These are phyloP conservation scores for Panagrolaimus sp. DNA, from an alignment of 1,140 invertebrate genomes.

Conservation along the genomic window DNA sequence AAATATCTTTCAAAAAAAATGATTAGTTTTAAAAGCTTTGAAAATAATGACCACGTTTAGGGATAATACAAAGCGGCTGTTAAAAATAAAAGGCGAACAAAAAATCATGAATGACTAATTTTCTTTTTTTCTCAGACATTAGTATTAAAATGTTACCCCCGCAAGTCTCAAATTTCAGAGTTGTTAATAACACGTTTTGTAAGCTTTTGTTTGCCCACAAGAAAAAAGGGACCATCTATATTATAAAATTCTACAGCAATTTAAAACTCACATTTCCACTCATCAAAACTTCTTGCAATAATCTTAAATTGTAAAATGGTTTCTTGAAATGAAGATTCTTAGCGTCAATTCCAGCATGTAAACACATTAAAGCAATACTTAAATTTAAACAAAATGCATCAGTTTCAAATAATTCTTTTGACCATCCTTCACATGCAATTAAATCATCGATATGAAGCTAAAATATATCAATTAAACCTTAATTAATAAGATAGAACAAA, in stretches of 20 bases:
- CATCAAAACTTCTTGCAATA: not conserved
- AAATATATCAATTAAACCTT: no score
- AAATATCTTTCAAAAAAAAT: not conserved
- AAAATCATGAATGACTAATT: not conserved
- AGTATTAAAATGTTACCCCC: not conserved
- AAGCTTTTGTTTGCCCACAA: not conserved
- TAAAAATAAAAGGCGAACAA: no score
- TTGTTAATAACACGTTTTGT: not conserved
- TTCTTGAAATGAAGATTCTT: not conserved
- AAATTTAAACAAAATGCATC: not conserved
- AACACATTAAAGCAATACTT: not conserved
- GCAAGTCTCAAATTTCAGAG: not conserved
- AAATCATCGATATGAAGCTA: no score
- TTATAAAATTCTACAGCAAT: not conserved
- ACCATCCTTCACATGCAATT: not conserved
- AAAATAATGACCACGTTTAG: not conserved
- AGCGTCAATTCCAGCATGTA: not conserved
- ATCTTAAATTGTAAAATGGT: not conserved
- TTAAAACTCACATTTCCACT: slow-evolving; percentile 8
- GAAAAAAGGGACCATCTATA: not conserved
- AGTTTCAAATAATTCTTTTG: not conserved
- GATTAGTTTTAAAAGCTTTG: not conserved
- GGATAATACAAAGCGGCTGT: not conserved
- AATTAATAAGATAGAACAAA: no score
- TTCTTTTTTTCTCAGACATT: not conserved